Evolutionary conservation across 1,140 invertebrate species (phyloP), one percentile per base, ranked within the genome.

Genomic region (Proctacanthus coquilletti): DNA sequence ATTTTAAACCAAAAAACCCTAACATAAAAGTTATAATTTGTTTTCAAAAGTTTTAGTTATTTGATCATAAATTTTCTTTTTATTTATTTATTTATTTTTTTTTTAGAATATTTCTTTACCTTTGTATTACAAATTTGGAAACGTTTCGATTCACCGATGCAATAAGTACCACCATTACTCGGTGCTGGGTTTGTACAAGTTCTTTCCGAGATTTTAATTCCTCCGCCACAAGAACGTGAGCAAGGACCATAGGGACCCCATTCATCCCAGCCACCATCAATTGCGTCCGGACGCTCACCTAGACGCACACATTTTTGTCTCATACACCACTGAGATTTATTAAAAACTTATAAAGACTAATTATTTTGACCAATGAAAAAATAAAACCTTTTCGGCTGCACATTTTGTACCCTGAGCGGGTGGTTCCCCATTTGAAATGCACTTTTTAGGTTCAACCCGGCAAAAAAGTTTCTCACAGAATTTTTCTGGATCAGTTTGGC

Each of bases 401-500:
- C 78, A 81, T 34, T 71, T 68, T 0, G 78, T 79, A 17, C 78
- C 78, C 42, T 77, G 75, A 3, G 73, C 75, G 9, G 73, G 67
- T 5, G 74, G 66, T 41, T 71, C 64, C 3, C 70, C 56, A 36
- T 65, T 63, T 1, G 71, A 68, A 4, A 66, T 56, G 50, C 75
- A 77, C 21, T 59, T 60, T 17, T 62, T 63, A 43, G 35, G 60
- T 47, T 38, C 23, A 8, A 39, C 41, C 45, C 53, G 48, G 44
- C 78, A 81, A 66, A 72, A 74, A 3, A 80, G 47, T 1, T 53
- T 56, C 10, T 64, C 59, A 47, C 77, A 81, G 17, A 64, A 47
- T 41, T 53, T 47, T 8, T 52, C 51, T 38, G 46, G 36, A 25
- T 51, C 45, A 6, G 36, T 50, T 41, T 61, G 52, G 47, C 75